A percentile compares a stretch with the other conserved stretches of the same genome.
These are phyloP conservation scores for Nezara viridula DNA, from an alignment of 2,888 invertebrate genomes.

Conservation along the genomic window DNA sequence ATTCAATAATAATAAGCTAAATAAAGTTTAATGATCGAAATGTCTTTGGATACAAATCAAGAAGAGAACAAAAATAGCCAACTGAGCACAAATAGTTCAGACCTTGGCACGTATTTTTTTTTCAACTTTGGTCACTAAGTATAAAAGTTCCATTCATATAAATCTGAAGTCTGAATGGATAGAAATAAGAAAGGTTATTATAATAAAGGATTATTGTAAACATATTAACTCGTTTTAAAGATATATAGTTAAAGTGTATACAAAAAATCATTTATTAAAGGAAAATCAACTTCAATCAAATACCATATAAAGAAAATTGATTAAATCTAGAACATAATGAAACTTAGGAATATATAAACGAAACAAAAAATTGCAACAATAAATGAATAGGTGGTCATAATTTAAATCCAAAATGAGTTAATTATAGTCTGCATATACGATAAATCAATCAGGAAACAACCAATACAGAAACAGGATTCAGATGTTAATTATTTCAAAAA, in stretches of 20 bases:
- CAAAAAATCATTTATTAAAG: background rate
- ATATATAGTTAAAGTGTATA: background rate
- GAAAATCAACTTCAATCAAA: background rate
- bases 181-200: background rate
- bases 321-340: background rate
- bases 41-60: slow-evolving; percentile 44
- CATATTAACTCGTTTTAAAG: background rate
- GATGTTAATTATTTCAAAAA: too few species aligned
- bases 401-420: background rate
- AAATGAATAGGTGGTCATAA: background rate
- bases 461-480: background rate
- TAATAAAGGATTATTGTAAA: background rate
- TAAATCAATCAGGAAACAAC: background rate
- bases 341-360: background rate
- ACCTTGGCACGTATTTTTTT: slow-evolving; percentile 30
- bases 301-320: background rate
- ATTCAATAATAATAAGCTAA: background rate
- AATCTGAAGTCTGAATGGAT: background rate
- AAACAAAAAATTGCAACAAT: background rate
- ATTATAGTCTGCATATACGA: background rate
- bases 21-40: slow-evolving; percentile 40
- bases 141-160: slow-evolving; percentile 19
- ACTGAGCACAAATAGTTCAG: slow-evolving; percentile 40
- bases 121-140: background rate
- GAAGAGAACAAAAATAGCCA: slow-evolving; percentile 23